Base-by-base conservation (phyloP, 2,113 vertebrate genomes). In the Platichthys flesus region DNA sequence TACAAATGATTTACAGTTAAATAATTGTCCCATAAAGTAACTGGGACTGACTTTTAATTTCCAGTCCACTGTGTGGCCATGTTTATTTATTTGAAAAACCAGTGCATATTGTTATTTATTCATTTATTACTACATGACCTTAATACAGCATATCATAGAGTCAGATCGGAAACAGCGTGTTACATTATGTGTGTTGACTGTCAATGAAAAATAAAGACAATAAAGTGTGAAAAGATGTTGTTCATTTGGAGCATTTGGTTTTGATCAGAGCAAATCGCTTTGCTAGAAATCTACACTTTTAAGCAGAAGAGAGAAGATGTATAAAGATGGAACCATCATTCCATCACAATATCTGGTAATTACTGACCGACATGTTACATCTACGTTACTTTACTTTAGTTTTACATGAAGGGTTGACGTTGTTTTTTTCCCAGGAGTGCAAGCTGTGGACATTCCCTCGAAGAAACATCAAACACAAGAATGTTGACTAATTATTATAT, bases 401-500 rank as follows among this genome's bases (percentile, higher is more conserved):
- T 75, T 35, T 26, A 26, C 40, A 58, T 23, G 3, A 74, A 69
- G 24, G 56, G 3, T 31, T 55, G 3, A 47, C 26, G 24, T 15
- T 1, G 2, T n/a, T 67, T 68, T 45, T 69, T 64, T 20, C 23
- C 13, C 16, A 42, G 13, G 16, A 20, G 12, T 67, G 12, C 23
- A 4, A 13, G 16, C 10, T n/a, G 54, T 45, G 16, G 28, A 51
- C 18, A 59, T 54, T 66, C 26, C 54, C 26, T 31, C 16, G 21
- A 77, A 28, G 52, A 78, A 1, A 42, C 60, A 52, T 72, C 21
- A 49, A 60, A 45, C 24, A 21, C 56, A 63, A 77, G 45, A 37
- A n/a, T 61, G 68, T 47, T 77, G 28, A 74, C 49, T 60, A 47
- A 58, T 80, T 62, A 51, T 57, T 79, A 70, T n/a, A 64, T 71